Percentiles rank a stretch among this genome's conserved stretches.
Conservation (phyloP, 2,797 vertebrate species). For the Discoglossus pictus region DNA sequence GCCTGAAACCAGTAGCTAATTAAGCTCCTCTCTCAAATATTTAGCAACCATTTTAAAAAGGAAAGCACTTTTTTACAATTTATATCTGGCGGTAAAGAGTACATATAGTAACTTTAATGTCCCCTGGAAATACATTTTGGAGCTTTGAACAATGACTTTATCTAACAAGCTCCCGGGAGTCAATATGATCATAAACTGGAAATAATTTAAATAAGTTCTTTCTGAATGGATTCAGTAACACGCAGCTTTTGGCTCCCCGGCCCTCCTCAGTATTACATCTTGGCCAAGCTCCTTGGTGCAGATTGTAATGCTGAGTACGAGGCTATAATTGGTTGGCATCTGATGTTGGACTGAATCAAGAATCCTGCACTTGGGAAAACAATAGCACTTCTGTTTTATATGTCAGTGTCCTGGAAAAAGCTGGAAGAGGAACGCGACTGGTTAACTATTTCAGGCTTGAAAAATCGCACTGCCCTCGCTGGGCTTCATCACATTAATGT, state of each 20-base stretch:
- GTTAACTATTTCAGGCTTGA: constrained; percentile 10
- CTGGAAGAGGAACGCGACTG: constrained; percentile 11
- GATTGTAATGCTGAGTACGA: constrained; percentile 12
- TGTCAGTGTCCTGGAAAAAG: constrained; percentile 45
- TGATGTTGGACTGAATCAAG: constrained; percentile 54
- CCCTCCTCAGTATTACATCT: constrained; percentile 54
- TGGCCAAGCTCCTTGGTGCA: constrained; percentile 39
- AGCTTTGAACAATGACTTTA: too few species aligned
- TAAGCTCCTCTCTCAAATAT: too few species aligned
- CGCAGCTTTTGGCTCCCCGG: constrained; percentile 15
- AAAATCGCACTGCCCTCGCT: too few species aligned
- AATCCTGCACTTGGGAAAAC: constrained; percentile 43
- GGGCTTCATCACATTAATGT: too few species aligned
- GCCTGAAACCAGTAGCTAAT: too few species aligned
- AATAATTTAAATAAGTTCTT: constrained; percentile 27
- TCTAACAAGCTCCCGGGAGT: constrained; percentile 32
- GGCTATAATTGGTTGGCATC: constrained; percentile 60
- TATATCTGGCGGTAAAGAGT: too few species aligned
- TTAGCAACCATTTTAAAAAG: too few species aligned
- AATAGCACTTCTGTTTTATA: constrained; percentile 47
- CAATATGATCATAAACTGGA: constrained; percentile 34
- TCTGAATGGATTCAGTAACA: constrained; percentile 22
- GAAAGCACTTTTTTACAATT: too few species aligned
- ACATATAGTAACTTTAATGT: too few species aligned
- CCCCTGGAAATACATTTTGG: too few species aligned